These are phyloP conservation scores for Catharus bicknelli DNA, from an alignment of 2,113 vertebrate species.

Conservation along the genomic window DNA sequence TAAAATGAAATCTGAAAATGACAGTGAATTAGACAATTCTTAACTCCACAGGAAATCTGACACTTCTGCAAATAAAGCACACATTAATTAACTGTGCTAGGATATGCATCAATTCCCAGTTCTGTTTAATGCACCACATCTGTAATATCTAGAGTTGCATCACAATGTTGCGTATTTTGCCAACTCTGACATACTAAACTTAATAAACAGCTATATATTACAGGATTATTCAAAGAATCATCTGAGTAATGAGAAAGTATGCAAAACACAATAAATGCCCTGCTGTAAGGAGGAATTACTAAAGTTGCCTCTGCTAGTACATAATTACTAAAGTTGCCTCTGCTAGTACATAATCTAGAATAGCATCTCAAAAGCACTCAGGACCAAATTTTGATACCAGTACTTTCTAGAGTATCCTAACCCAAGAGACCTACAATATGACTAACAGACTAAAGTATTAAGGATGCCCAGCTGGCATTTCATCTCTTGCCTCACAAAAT, in stretches of 20 bases:
- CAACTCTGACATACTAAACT: background rate
- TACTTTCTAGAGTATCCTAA: background rate
- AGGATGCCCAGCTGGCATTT: background rate
- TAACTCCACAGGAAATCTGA: background rate
- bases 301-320: background rate
- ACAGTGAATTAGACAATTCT: background rate
- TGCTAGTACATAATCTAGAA: background rate
- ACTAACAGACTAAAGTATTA: background rate
- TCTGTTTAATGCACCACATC: background rate
- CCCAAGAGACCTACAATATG: background rate
- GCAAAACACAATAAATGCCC: background rate
- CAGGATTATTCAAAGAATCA: background rate
- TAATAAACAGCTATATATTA: background rate
- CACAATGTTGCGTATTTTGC: background rate
- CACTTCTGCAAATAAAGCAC: background rate
- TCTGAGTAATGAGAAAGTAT: background rate
- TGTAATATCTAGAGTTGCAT: background rate
- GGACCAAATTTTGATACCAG: background rate
- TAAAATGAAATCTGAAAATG: background rate
- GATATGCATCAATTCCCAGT: background rate
- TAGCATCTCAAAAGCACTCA: background rate
- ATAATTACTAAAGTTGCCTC: background rate
- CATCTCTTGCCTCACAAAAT: background rate
- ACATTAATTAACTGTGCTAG: background rate
- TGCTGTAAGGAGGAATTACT: background rate